Percentiles rank a stretch among this genome's conserved stretches.
Evolutionary conservation across 1,140 invertebrate species (phyloP).

Genomic region (Trachymyrmex septentrionalis): DNA sequence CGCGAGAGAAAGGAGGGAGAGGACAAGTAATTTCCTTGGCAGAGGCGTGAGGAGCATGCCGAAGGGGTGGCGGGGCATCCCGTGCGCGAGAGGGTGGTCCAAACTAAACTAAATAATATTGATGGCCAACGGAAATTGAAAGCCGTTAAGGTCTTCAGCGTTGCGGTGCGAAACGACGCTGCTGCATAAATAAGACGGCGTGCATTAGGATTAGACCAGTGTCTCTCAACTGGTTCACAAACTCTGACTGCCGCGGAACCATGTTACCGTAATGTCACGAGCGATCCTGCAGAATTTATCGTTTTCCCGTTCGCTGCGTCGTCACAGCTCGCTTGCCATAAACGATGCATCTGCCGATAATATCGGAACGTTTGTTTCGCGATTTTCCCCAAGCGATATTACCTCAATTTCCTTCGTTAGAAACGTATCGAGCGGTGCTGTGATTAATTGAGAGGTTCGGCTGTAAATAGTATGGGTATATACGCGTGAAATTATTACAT

Average conservation of each 20-base stretch:
- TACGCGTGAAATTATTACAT: conserved; percentile 15
- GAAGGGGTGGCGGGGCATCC: conserved; percentile 68
- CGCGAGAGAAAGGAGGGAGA: conserved; percentile 72
- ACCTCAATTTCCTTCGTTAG: conserved; percentile 51
- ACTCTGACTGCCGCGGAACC: background rate
- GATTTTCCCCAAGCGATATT: conserved; percentile 44
- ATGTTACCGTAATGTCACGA: conserved; percentile 53
- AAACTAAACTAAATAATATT: conserved; percentile 87
- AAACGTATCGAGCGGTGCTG: background rate
- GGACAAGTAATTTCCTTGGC: conserved; percentile 86
- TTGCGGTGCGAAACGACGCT: conserved; percentile 81
- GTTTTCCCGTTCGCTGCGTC: conserved; percentile 24
- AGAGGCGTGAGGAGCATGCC: conserved; percentile 84
- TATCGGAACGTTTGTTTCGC: conserved; percentile 52
- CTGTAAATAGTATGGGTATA: background rate
- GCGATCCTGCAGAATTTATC: conserved; percentile 55
- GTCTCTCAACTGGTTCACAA: conserved; percentile 63
- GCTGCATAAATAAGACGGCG: conserved; percentile 84
- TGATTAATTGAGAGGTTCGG: conserved; percentile 16
- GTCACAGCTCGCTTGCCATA: conserved; percentile 3
- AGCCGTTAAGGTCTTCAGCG: conserved; percentile 85
- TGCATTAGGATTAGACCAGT: conserved; percentile 83
- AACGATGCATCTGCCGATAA: conserved; percentile 50
- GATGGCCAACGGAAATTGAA: conserved; percentile 87
- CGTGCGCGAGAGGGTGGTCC: conserved; percentile 78